Percentiles rank a stretch among this genome's conserved stretches.
These are phyloP conservation scores for Dipodomys stephensi DNA, from an alignment of 2,113 vertebrate species.

Conservation along the genomic window DNA sequence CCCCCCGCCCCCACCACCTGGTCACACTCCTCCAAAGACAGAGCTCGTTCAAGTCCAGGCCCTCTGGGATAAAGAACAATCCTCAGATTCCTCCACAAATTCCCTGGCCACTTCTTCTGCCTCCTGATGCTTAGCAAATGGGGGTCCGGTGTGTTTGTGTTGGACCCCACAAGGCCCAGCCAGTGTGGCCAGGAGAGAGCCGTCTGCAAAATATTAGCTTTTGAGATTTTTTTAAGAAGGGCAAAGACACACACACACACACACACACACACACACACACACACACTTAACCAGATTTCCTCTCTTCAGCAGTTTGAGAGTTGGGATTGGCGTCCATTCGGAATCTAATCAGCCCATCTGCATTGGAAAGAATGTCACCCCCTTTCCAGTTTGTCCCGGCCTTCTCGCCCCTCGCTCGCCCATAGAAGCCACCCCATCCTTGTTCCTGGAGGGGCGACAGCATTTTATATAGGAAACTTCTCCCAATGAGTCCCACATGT, in stretches of 20 bases:
- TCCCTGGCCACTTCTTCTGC: slow-evolving; percentile 83
- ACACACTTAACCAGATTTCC: slow-evolving; percentile 70
- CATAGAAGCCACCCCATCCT: background rate
- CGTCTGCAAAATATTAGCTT: slow-evolving; percentile 80
- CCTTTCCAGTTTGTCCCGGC: background rate
- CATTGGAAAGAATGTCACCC: slow-evolving; percentile 17
- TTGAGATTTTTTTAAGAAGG: slow-evolving; percentile 82
- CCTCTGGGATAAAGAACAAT: slow-evolving; percentile 75
- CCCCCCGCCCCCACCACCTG: background rate
- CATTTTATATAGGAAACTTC: background rate
- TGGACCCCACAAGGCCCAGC: slow-evolving; percentile 77
- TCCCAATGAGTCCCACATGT: slow-evolving; percentile 10
- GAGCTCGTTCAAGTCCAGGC: slow-evolving; percentile 78
- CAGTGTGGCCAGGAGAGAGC: slow-evolving; percentile 68
- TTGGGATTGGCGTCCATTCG: slow-evolving; percentile 39
- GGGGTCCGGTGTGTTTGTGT: slow-evolving; percentile 85
- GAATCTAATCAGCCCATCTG: slow-evolving; percentile 53
- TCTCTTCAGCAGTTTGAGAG: slow-evolving; percentile 80
- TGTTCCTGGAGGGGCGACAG: slow-evolving; percentile 19
- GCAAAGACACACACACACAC: slow-evolving; percentile 64
- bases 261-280: slow-evolving; percentile 77
- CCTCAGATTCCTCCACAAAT: slow-evolving; percentile 83
- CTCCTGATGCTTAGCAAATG: slow-evolving; percentile 80
- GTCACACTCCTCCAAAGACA: slow-evolving; percentile 72
- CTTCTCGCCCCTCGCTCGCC: background rate